Percentiles rank a stretch among this genome's conserved stretches.
Conservation (phyloP, 53 echinoderm and acorn worm species). For the Holothuria leucospilota region DNA sequence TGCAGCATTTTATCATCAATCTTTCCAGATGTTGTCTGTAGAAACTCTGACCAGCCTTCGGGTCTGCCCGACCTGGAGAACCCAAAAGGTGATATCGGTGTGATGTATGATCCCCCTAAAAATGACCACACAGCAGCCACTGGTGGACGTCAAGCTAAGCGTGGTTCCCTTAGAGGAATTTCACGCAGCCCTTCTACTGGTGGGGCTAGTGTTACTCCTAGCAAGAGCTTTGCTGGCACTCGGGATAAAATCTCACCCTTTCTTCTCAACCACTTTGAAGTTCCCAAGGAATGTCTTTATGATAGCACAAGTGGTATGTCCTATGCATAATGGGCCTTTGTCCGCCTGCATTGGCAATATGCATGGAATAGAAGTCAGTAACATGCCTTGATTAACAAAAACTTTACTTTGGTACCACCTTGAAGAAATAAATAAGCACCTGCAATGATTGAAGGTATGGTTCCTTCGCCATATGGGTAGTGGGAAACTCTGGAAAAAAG, state of each 20-base stretch:
- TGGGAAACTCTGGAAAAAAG: too few species aligned
- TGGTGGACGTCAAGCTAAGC: not conserved
- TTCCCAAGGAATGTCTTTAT: conserved; percentile 37
- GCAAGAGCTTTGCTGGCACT: conserved; percentile 29
- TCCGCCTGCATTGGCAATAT: too few species aligned
- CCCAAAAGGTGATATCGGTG: not conserved
- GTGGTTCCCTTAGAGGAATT: conserved; percentile 21
- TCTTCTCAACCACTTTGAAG: conserved; percentile 2
- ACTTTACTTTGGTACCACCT: too few species aligned
- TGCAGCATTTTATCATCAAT: not conserved
- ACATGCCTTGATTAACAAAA: too few species aligned
- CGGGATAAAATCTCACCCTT: not conserved
- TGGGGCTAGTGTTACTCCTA: not conserved
- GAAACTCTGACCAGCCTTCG: conserved; percentile 19
- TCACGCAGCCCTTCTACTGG: not conserved
- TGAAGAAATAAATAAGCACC: too few species aligned
- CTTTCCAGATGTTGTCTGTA: conserved; percentile 36
- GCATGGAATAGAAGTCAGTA: too few species aligned
- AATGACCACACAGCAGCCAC: not conserved
- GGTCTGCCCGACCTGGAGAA: too few species aligned
- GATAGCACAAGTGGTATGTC: conserved; percentile 39
- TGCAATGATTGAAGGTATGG: too few species aligned
- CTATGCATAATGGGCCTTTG: not conserved
- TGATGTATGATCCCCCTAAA: not conserved
- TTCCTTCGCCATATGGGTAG: too few species aligned